Base-by-base conservation (phyloP, 2,797 vertebrate species). In the Chaenodraco wilsoni region DNA sequence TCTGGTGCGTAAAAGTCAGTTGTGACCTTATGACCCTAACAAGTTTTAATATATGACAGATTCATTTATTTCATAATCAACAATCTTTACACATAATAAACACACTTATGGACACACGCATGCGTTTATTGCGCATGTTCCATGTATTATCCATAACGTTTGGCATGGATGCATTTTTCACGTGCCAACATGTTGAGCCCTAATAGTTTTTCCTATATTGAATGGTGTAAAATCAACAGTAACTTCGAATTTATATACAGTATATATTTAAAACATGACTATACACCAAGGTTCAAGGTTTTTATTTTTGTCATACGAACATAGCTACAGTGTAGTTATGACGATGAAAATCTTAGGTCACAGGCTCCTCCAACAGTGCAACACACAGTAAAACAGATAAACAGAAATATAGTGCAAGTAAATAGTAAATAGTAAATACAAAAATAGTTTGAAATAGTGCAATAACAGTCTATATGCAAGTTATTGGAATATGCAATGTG, bases 1-100 rank as follows among this genome's bases (percentile, higher is more conserved):
- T 54, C 27, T 21, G 15, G 70, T 81, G 84, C 81, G 76, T 83
- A 81, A 87, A 86, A 87, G 80, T 51, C 41, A 4, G 4, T 3
- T 3, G n/a, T 41, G 70, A 31, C 12, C 14, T n/a, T 13, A 50
- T 74, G 48, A 63, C 10, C n/a, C 49, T 17, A 40, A 54, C 55
- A 37, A 48, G 13, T 8, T 43, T 19, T 40, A 56, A 19, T 16
- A 4, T 23, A 60, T 49, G 17, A 67, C 56, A 9, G 16, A 55
- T 1, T 15, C 0, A 27, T 33, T 66, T 75, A 27, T 52, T 7
- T 46, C 50, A 41, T 9, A 43, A 62, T 31, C 44, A 65, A 50
- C 10, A 43, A 27, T 6, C 33, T 37, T 37, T 37, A 9, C 1
- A 63, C 33, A 63, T 33, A 48, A 79, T 21, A 45, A 50, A 60